Base-by-base conservation (phyloP, 2,888 invertebrate species). In the Conchocele bisecta region DNA sequence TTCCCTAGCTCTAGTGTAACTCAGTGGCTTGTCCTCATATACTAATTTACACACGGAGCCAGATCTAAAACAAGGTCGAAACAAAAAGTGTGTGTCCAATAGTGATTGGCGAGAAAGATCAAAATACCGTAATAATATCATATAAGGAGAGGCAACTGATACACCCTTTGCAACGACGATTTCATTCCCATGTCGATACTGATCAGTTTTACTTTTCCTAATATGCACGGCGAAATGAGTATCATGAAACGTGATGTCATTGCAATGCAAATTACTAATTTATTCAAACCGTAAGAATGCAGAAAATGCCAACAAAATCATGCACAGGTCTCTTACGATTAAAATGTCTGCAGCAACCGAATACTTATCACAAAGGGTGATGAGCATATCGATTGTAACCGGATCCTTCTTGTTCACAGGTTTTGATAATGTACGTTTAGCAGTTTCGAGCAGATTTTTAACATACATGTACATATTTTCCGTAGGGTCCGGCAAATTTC, bases 171-270 rank as follows among this genome's bases (percentile, higher is more conserved):
- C 24, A 31, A 79, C 50, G 22, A 68, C 39, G 13, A 75, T 51
- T 22, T 79, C 58, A 28, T 50, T 53, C 15, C 71, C 71, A 0
- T 35, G n/a, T 24, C 69, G 41, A 31, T 75, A 78, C 46, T 76
- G 71, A 51, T 75, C 75, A 15, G 76, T 76, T 37, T 77, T 77
- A 61, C 76, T 64, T 48, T 66, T 58, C 6, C 42, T 44, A 29
- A 79, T 76, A 20, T 50, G 17, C 11, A 75, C 22, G 7, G 39
- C 33, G 31, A 75, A 53, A 70, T 73, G 39, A 17, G 42, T 53
- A 7, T 69, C 59, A 26, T 29, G 4, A 31, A 70, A 63, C 17
- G 15, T 31, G 9, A 76, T 33, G 53, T 72, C 64, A 24, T 51
- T 65, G 33, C 75, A 75, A 5, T 22, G 22, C 17, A 69, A 33